Percentiles rank a stretch among this genome's conserved stretches.
Conservation (phyloP, 2,888 invertebrate genomes). For the Cremastinae sp. region DNA sequence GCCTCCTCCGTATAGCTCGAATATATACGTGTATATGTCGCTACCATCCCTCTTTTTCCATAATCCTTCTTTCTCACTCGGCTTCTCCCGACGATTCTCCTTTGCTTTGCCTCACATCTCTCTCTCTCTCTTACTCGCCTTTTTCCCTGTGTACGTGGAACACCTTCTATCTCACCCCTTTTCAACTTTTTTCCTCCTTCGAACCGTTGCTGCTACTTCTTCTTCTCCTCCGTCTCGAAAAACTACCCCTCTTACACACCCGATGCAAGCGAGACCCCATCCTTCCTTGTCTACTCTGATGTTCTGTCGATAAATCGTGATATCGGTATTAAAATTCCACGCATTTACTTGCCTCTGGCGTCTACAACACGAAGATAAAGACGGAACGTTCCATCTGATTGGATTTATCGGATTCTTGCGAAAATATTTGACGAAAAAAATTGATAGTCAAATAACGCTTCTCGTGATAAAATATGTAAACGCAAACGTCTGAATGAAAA, state of each 20-base stretch:
- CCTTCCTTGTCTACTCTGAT: constrained; percentile 65
- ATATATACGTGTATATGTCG: constrained; percentile 37
- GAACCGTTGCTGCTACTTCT: constrained; percentile 41
- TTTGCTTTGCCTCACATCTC: constrained; percentile 29
- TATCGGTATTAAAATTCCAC: constrained; percentile 79
- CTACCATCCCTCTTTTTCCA: constrained; percentile 42
- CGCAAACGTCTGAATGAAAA: background rate
- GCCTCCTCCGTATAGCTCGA: constrained; percentile 23
- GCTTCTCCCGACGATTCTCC: constrained; percentile 45
- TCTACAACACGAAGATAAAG: constrained; percentile 56
- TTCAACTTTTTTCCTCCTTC: background rate
- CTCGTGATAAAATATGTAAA: constrained; percentile 9
- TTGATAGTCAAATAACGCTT: constrained; percentile 14
- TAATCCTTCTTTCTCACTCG: constrained; percentile 47
- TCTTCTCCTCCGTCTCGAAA: constrained; percentile 21
- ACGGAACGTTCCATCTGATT: constrained; percentile 5
- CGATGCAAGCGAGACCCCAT: constrained; percentile 3
- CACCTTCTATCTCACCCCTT: background rate
- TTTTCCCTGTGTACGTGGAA: constrained; percentile 11
- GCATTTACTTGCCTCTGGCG: constrained; percentile 72
- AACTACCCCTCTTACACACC: constrained; percentile 46
- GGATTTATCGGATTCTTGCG: background rate
- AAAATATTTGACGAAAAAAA: background rate
- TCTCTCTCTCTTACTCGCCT: background rate
- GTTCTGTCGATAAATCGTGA: constrained; percentile 78